A percentile compares a stretch with the other conserved stretches of the same genome.
These are phyloP conservation scores for Noctua fimbriata DNA, from an alignment of 2,888 invertebrate species.

Conservation along the genomic window DNA sequence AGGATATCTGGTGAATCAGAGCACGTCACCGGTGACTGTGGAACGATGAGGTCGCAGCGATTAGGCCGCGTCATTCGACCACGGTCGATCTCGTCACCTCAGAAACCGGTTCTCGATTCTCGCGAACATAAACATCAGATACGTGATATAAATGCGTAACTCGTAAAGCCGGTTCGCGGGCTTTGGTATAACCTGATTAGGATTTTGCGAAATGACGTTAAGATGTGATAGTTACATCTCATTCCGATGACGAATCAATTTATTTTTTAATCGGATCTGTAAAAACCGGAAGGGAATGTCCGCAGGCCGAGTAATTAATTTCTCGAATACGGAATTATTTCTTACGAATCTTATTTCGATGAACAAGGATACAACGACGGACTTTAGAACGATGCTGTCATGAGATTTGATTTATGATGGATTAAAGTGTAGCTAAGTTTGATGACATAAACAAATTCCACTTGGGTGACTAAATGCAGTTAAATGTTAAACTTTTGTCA, in stretches of 20 bases:
- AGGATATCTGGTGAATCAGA: slow-evolving; percentile 51
- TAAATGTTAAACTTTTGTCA: not conserved
- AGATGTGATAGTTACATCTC: slow-evolving; percentile 36
- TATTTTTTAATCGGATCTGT: slow-evolving; percentile 22
- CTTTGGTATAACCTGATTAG: slow-evolving; percentile 59
- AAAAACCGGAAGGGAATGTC: slow-evolving; percentile 47
- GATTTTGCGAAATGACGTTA: slow-evolving; percentile 55
- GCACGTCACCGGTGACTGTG: slow-evolving; percentile 38
- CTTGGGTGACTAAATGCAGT: not conserved
- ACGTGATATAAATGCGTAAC: slow-evolving; percentile 50
- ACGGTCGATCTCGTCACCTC: slow-evolving; percentile 44
- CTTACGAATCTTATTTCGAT: slow-evolving; percentile 4
- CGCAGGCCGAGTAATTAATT: slow-evolving; percentile 9
- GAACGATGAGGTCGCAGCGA: slow-evolving; percentile 35
- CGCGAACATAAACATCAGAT: slow-evolving; percentile 55
- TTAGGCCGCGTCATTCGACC: slow-evolving; percentile 47
- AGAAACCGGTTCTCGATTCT: slow-evolving; percentile 56
- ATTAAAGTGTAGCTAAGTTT: too few relatives aligned
- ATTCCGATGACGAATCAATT: slow-evolving; percentile 47
- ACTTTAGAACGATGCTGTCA: slow-evolving; percentile 13
- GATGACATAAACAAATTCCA: not conserved
- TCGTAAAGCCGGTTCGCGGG: slow-evolving; percentile 31
- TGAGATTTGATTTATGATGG: not conserved
- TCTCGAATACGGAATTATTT: slow-evolving; percentile 6
- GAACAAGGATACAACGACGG: not conserved